Evolutionary conservation across 1,140 invertebrate genomes (phyloP), one percentile per base, ranked within the genome.

Genomic region (Pseudomyrmex gracilis): DNA sequence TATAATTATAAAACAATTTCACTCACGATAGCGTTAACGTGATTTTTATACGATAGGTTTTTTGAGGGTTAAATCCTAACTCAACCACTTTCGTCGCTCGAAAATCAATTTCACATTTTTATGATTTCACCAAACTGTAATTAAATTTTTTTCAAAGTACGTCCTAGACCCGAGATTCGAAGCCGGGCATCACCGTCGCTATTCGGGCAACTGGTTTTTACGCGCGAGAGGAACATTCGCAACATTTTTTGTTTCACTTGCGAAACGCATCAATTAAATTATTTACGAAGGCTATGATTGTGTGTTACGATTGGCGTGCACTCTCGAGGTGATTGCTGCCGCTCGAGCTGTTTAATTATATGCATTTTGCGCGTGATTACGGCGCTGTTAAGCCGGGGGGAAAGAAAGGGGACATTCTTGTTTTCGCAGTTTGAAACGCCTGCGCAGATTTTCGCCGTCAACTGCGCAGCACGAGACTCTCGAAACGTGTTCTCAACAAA

Each of bases 401-500:
- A 34, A 34, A 34, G 34, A 34, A 34, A 34, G 34, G 34, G 5
- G 5, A 55, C n/a, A 17, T 20, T 67, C 12, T 55, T 77, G 34
- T 87, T n/a, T 24, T 57, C 49, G 12, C n/a, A 34, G 17, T 17
- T 73, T 4, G 49, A 34, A 20, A 83, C 68, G 10, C 47, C 7
- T 34, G 15, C 45, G n/a, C 15, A 61, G 68, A 60, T 83, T 80
- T 80, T 74, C 49, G 34, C 7, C 53, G 13, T n/a, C 51, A 17
- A 12, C 15, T 7, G 22, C 17, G 34, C 17, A 20, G 34, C 2
- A n/a, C 47, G 73, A 64, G 47, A 15, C 58, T 70, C 60, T 82
- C 80, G 80, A 77, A 89, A 82, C 83, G 60, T 34, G 68, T 82
- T 87, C 63, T 77, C 88, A 91, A 91, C 86, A 86, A 90, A 83